phyloP scores from a whole-genome alignment of 2,797 vertebrate genomes.

The Psittacula echo region DNA sequence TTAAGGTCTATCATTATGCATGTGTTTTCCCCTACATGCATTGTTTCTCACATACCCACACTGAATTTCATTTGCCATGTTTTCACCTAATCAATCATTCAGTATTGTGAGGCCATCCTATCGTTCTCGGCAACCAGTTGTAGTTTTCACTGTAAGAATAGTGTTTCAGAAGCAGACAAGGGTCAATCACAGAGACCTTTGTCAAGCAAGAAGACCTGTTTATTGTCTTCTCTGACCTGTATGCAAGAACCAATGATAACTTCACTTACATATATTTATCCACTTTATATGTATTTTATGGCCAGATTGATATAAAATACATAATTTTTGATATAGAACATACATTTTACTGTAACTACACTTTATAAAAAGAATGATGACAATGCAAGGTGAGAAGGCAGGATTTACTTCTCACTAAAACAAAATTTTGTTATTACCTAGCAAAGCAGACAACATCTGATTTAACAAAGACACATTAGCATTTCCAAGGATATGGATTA shows the following conservation, averaged over 20 bases:
- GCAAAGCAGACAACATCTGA: not conserved
- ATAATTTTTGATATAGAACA: not conserved
- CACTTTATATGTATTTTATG: not conserved
- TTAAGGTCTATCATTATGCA: not conserved
- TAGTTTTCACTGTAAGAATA: not conserved
- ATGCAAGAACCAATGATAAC: not conserved
- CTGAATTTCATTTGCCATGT: not conserved
- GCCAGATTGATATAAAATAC: not conserved
- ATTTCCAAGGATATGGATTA: not conserved
- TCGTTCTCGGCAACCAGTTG: not conserved
- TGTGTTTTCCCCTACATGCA: not conserved
- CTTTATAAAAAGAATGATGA: not conserved
- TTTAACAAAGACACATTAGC: not conserved
- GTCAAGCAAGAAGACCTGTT: not conserved
- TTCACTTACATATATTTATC: not conserved
- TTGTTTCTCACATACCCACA: not conserved
- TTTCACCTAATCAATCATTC: not conserved
- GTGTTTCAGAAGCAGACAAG: not conserved
- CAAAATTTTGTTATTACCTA: not conserved
- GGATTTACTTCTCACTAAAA: not conserved
- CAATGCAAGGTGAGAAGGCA: not conserved
- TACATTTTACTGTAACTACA: not conserved
- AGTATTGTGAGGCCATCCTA: not conserved
- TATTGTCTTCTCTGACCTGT: not conserved
- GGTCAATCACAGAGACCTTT: not conserved